A percentile compares a stretch with the other conserved stretches of the same genome.
Evolutionary conservation across 2,797 vertebrate genomes (phyloP).

Genomic region (Euthynnus affinis): DNA sequence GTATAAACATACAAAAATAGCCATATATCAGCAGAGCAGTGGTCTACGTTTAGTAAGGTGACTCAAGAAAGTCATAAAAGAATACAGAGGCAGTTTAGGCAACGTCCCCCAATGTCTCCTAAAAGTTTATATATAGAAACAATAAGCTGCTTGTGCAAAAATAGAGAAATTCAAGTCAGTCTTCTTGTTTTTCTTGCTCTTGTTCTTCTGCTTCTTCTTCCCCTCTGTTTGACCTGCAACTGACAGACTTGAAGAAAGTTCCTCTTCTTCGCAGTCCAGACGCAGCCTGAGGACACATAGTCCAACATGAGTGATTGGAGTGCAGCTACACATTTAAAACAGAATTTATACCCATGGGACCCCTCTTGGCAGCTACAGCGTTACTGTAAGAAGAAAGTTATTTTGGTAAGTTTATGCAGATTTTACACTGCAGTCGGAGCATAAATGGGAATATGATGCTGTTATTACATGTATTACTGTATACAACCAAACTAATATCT

Average conservation of each 20-base stretch:
- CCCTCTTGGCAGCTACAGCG: constrained; percentile 22
- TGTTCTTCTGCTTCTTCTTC: not conserved
- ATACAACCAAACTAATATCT: too few species aligned
- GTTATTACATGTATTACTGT: not conserved
- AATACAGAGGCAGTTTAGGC: too few species aligned
- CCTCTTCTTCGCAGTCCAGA: constrained; percentile 11
- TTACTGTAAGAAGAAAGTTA: not conserved
- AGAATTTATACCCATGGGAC: constrained; percentile 23
- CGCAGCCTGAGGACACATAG: constrained; percentile 40
- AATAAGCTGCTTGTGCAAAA: not conserved
- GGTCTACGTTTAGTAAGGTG: not conserved
- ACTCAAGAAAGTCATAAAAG: not conserved
- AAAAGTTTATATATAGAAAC: not conserved
- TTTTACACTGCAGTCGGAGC: not conserved
- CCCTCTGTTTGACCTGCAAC: constrained; percentile 17
- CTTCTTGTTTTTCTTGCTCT: not conserved
- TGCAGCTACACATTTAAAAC: constrained; percentile 22
- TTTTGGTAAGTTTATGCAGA: not conserved
- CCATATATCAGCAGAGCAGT: not conserved
- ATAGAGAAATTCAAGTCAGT: not conserved
- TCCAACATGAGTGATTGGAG: constrained; percentile 38
- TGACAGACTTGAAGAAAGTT: constrained; percentile 25
- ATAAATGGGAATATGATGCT: not conserved
- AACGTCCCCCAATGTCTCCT: too few species aligned
- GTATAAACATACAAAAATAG: not conserved